A percentile compares a stretch with the other conserved stretches of the same genome.
phyloP scores from a whole-genome alignment of 53 echinoderm and acorn worm genomes.

The Antedon mediterranea region DNA sequence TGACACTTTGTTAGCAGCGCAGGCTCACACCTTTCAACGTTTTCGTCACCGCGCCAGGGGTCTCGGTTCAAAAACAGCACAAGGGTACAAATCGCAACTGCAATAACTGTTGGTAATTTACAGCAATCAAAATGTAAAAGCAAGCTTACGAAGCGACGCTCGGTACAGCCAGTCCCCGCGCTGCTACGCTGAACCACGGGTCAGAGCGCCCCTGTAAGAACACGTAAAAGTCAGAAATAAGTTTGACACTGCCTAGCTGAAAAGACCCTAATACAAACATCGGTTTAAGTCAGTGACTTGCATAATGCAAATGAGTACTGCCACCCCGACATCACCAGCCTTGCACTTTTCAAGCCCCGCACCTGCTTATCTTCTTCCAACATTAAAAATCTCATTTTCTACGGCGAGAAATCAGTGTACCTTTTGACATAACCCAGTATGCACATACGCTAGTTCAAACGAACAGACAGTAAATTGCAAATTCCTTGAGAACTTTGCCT shows the following conservation, averaged over 20 bases:
- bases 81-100: background rate
- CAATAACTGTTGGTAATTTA: background rate
- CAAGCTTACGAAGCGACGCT: background rate
- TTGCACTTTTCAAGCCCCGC: background rate
- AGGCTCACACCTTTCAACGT: background rate
- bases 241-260: background rate
- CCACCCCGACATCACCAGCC: background rate
- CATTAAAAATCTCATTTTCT: background rate
- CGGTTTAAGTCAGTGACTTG: background rate
- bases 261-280: background rate
- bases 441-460: background rate
- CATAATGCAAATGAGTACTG: background rate
- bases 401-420: background rate
- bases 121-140: background rate
- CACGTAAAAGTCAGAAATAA: background rate
- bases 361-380: background rate
- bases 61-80: background rate
- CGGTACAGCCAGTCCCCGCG: background rate
- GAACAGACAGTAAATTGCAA: background rate
- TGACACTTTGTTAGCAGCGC: background rate
- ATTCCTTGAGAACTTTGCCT: background rate
- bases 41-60: background rate
- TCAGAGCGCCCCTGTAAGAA: background rate
- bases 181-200: background rate
- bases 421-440: background rate